Percentiles rank a stretch among this genome's conserved stretches.
These are phyloP conservation scores for Rhagoletis zephyria DNA, from an alignment of 1,140 invertebrate genomes.

Conservation along the genomic window DNA sequence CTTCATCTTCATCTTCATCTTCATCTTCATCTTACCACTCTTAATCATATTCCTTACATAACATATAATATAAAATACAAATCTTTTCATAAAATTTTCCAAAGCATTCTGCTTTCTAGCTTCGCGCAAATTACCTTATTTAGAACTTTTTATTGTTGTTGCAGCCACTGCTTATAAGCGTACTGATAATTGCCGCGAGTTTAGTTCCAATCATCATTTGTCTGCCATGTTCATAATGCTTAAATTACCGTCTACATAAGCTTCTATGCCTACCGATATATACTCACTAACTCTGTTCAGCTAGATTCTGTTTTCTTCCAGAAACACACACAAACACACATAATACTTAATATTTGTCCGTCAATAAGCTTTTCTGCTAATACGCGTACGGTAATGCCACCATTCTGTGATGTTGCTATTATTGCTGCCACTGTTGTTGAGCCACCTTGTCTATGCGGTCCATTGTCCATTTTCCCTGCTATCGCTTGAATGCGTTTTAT, in stretches of 20 bases:
- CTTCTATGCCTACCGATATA: background rate
- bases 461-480: background rate
- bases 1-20: too few species aligned
- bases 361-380: background rate
- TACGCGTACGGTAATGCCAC: background rate
- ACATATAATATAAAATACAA: too few species aligned
- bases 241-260: background rate
- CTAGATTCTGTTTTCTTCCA: background rate
- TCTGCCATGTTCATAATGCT: background rate
- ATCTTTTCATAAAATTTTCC: too few species aligned
- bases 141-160: too few species aligned
- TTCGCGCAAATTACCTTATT: too few species aligned
- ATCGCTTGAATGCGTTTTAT: background rate
- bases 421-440: background rate
- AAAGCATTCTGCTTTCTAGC: too few species aligned
- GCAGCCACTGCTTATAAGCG: background rate
- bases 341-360: background rate
- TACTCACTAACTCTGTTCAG: background rate
- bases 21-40: too few species aligned
- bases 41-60: too few species aligned
- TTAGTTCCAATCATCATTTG: background rate
- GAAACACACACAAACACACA: background rate
- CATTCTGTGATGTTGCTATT: background rate
- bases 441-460: background rate
- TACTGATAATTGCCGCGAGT: background rate